Evolutionary conservation across 2,888 invertebrate species (phyloP).

Genomic region (Tridacna gigas): DNA sequence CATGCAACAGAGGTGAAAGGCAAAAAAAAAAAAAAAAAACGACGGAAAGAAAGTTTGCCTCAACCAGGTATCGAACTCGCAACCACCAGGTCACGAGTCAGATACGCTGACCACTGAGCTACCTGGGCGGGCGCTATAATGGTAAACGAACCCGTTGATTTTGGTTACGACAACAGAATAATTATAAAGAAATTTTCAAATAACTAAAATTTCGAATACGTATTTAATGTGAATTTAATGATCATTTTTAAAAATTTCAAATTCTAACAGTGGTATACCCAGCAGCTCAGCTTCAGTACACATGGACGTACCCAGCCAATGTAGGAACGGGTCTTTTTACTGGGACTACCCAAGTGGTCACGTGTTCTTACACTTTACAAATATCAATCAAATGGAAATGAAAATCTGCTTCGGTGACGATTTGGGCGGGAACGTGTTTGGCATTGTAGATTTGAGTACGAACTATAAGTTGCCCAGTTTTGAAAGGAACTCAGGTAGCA

Average conservation of each 20-base stretch:
- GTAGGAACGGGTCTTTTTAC: constrained; percentile 17
- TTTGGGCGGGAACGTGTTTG: constrained; percentile 21
- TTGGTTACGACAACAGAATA: neutral
- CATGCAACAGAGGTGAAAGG: too few relatives aligned
- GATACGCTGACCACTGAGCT: too few relatives aligned
- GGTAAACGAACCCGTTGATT: too few relatives aligned
- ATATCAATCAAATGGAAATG: neutral
- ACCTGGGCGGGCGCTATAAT: too few relatives aligned
- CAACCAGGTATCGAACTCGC: too few relatives aligned
- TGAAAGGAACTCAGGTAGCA: constrained; percentile 6
- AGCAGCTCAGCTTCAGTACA: neutral
- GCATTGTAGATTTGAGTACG: constrained; percentile 16
- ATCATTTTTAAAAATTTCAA: neutral
- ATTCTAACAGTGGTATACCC: constrained; percentile 2
- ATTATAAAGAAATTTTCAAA: neutral
- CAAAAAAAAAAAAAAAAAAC: too few relatives aligned
- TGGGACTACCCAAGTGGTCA: constrained; percentile 27
- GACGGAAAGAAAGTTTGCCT: too few relatives aligned
- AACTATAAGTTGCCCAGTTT: constrained; percentile 3
- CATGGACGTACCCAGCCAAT: neutral
- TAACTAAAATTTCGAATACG: neutral
- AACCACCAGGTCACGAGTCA: too few relatives aligned
- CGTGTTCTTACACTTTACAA: constrained; percentile 13
- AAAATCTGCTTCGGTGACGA: constrained; percentile 25
- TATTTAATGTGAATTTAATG: neutral